These are phyloP conservation scores for Polymixis lichenea DNA, from an alignment of 2,888 invertebrate species.

Conservation along the genomic window DNA sequence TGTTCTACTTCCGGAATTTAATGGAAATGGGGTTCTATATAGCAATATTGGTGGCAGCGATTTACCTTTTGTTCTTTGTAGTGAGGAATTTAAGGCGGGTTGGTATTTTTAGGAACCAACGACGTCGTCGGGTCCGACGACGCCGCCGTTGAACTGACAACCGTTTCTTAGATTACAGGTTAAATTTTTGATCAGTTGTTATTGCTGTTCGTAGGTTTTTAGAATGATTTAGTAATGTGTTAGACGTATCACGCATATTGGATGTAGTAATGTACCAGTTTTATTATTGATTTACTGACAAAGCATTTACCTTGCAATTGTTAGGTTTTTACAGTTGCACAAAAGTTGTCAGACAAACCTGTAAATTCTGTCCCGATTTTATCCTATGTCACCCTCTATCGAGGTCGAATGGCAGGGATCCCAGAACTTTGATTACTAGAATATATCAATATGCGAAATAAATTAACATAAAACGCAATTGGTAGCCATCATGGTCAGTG, in stretches of 20 bases:
- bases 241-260: conserved; percentile 14
- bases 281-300: neutral
- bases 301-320: neutral
- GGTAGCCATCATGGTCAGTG: neutral
- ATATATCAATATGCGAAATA: neutral
- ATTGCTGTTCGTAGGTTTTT: conserved; percentile 1
- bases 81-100: conserved; percentile 31
- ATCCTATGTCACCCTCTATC: neutral
- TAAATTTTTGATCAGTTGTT: neutral
- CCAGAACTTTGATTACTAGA: neutral
- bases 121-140: neutral
- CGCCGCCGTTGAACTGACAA: neutral
- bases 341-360: conserved; percentile 2
- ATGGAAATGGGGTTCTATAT: conserved; percentile 40
- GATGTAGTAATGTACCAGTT: conserved; percentile 22
- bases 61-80: conserved; percentile 18
- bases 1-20: conserved; percentile 30
- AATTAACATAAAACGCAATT: neutral
- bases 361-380: neutral
- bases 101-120: conserved; percentile 22
- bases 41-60: neutral
- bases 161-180: neutral
- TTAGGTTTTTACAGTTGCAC: neutral
- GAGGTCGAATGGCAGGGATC: too few relatives aligned
- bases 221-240: conserved; percentile 4